A percentile compares a stretch with the other conserved stretches of the same genome.
These are phyloP conservation scores for Podilymbus podiceps DNA, from an alignment of 2,113 vertebrate species.

Conservation along the genomic window DNA sequence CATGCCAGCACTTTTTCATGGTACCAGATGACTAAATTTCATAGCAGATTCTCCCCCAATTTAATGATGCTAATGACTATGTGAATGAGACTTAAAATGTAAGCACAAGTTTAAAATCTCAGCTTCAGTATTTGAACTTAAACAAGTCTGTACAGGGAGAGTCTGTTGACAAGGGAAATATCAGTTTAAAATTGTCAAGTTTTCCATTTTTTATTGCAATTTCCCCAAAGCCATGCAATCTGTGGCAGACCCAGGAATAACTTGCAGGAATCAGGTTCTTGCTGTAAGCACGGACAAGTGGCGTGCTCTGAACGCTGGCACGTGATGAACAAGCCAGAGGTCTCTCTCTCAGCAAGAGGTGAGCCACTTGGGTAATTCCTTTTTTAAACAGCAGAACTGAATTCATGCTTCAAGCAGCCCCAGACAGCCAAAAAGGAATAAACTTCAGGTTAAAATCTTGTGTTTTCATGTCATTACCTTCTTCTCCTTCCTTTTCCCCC, in stretches of 20 bases:
- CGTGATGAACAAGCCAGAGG: neutral
- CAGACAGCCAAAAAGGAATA: neutral
- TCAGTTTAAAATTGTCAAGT: neutral
- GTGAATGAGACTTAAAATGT: neutral
- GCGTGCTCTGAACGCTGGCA: neutral
- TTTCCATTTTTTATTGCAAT: neutral
- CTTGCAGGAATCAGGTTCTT: neutral
- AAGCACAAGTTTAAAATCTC: neutral
- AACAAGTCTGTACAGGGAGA: neutral
- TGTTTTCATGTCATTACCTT: neutral
- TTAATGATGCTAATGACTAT: neutral
- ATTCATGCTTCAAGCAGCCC: neutral
- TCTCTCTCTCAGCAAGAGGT: neutral
- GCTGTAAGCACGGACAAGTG: neutral
- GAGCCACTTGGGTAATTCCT: neutral
- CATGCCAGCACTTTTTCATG: neutral
- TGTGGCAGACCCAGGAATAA: neutral
- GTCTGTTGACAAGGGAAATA: neutral
- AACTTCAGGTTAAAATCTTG: conserved; percentile 10
- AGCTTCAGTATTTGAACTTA: neutral
- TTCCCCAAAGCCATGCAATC: neutral
- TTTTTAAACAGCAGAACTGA: neutral
- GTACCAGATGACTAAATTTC: neutral
- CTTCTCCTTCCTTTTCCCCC: neutral
- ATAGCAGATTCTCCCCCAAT: neutral